Conservation (phyloP, 2,113 vertebrate species). For the Lophius piscatorius region DNA sequence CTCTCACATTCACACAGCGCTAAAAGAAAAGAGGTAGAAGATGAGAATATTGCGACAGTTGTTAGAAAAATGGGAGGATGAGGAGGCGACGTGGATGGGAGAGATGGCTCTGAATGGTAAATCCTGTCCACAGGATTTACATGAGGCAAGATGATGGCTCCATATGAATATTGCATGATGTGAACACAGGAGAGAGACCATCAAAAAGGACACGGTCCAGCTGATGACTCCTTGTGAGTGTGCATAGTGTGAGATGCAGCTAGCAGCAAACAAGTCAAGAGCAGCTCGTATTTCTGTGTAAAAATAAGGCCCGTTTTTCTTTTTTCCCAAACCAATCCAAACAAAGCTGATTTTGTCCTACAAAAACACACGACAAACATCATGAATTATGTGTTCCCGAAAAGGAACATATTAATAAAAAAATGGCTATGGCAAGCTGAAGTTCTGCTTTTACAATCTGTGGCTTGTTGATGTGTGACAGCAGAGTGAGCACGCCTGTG, state of each 20-base stretch:
- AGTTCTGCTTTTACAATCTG: too few species aligned
- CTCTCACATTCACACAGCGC: conserved; percentile 71
- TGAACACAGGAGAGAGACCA: conserved; percentile 33
- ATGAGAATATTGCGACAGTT: conserved; percentile 59
- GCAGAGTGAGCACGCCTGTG: conserved; percentile 23
- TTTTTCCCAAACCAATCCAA: conserved; percentile 14
- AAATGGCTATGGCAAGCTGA: conserved; percentile 28
- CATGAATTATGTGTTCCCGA: conserved; percentile 2
- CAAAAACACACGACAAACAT: conserved; percentile 35
- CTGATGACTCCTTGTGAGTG: conserved; percentile 8
- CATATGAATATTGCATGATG: conserved; percentile 51
- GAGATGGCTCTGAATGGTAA: conserved; percentile 42
- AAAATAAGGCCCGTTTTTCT: conserved; percentile 9
- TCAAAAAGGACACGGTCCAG: conserved; percentile 24
- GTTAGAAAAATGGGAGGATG: conserved; percentile 43
- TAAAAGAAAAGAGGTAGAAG: conserved; percentile 66
- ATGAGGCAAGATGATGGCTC: conserved; percentile 56
- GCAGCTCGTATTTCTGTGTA: conserved; percentile 16
- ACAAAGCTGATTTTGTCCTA: conserved; percentile 25
- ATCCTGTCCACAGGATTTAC: conserved; percentile 48
- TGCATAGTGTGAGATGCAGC: conserved; percentile 18
- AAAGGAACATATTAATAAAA: neutral
- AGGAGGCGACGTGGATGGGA: conserved; percentile 8
- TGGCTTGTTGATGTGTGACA: too few species aligned
- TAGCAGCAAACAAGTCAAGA: conserved; percentile 27